These are phyloP conservation scores for Andrena hattorfiana DNA, from an alignment of 2,888 invertebrate genomes.

Conservation along the genomic window DNA sequence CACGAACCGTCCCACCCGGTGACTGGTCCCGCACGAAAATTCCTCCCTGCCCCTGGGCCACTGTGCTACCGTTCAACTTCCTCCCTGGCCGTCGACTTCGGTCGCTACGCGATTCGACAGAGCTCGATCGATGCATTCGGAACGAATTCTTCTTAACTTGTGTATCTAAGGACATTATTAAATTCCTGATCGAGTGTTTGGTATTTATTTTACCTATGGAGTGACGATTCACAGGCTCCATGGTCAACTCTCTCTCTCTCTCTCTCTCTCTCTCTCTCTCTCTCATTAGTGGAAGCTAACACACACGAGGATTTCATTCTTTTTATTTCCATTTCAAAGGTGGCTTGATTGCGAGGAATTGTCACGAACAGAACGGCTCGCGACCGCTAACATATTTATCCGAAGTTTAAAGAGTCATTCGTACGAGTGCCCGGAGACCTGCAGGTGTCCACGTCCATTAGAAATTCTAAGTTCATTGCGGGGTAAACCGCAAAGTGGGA, in stretches of 20 bases:
- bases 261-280: not conserved
- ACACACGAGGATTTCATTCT: not conserved
- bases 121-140: no score
- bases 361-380: not conserved
- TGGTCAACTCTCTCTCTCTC: no score
- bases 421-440: conserved; percentile 21
- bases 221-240: not conserved
- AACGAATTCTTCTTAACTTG: not conserved
- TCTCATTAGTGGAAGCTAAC: not conserved
- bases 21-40: conserved; percentile 67
- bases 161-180: not conserved
- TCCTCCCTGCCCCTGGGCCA: conserved; percentile 49
- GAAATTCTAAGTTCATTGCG: conserved; percentile 74
- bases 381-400: conserved; percentile 52
- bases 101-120: not conserved
- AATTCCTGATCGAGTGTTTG: not conserved
- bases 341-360: conserved; percentile 55
- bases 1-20: conserved; percentile 54
- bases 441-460: conserved; percentile 63
- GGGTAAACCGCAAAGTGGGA: conserved; percentile 73
- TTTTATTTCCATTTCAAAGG: conserved; percentile 56
- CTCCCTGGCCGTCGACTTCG: not conserved
- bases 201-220: not conserved
- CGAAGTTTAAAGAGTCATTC: conserved; percentile 55
- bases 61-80: conserved; percentile 14